Percentiles rank a stretch among this genome's conserved stretches.
Conservation (phyloP, 1,140 invertebrate genomes). For the Anastrepha obliqua region DNA sequence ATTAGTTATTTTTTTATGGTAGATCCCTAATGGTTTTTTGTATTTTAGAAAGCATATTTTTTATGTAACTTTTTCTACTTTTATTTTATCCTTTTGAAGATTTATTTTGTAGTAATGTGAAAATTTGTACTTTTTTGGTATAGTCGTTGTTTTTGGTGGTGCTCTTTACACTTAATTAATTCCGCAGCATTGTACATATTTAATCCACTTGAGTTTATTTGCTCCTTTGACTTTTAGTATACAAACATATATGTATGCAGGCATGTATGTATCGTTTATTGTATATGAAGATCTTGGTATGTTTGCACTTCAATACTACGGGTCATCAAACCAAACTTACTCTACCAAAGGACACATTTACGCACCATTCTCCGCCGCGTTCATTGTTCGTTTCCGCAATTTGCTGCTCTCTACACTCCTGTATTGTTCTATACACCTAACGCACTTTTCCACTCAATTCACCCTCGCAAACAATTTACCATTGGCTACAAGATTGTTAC, state of each 20-base stretch:
- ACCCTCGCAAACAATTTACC: neutral
- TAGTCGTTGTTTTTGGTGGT: neutral
- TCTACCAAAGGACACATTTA: neutral
- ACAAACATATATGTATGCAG: neutral
- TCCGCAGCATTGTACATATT: neutral
- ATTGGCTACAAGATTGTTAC: neutral
- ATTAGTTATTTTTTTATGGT: neutral
- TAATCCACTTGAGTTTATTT: neutral
- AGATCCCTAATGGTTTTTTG: too few relatives aligned
- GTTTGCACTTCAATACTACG: neutral
- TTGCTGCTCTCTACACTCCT: neutral
- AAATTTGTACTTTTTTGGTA: neutral
- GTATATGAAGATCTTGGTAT: neutral
- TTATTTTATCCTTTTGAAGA: neutral
- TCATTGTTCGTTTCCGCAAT: constrained; percentile 3
- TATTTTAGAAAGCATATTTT: too few relatives aligned
- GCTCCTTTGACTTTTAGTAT: neutral
- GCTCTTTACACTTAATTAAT: neutral
- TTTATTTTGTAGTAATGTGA: neutral
- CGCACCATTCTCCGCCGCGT: neutral
- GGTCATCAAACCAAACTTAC: neutral
- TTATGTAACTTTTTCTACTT: neutral
- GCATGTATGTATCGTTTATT: too few relatives aligned
- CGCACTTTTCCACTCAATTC: neutral
- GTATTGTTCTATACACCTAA: neutral